phyloP scores from a whole-genome alignment of 2,888 invertebrate genomes.

The Chrysina gloriosa region DNA sequence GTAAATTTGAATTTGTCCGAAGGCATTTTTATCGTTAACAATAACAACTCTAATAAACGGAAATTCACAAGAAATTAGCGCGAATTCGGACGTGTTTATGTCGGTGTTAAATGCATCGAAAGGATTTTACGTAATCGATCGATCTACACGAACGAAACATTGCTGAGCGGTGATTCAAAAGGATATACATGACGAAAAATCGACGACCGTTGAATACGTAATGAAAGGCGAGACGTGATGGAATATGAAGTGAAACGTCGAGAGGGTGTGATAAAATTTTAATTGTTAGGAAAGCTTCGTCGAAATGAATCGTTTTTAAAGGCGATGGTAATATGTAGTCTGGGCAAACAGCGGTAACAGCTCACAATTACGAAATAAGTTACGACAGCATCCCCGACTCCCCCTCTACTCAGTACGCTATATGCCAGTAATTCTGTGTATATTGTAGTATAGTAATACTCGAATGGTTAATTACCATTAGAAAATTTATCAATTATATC shows the following conservation, averaged over 20 bases:
- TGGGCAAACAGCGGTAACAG: too few relatives aligned
- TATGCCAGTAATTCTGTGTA: too few relatives aligned
- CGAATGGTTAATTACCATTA: too few relatives aligned
- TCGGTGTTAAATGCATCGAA: not conserved
- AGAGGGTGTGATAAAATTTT: slow-evolving; percentile 12
- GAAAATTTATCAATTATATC: too few relatives aligned
- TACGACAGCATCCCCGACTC: too few relatives aligned
- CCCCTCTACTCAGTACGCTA: too few relatives aligned
- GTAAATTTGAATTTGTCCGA: slow-evolving; percentile 54
- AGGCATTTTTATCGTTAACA: slow-evolving; percentile 52
- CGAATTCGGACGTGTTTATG: not conserved
- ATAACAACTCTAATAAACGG: not conserved
- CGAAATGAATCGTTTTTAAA: too few relatives aligned
- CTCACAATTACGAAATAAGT: too few relatives aligned
- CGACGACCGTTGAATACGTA: not conserved
- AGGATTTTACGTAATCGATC: not conserved
- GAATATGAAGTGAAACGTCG: slow-evolving; percentile 2
- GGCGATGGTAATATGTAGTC: too few relatives aligned
- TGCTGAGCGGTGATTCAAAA: not conserved
- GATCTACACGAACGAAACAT: not conserved
- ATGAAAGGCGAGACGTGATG: slow-evolving; percentile 1
- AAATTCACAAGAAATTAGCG: not conserved
- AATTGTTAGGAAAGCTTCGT: too few relatives aligned
- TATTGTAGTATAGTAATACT: too few relatives aligned
- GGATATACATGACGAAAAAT: slow-evolving; percentile 1